Conservation (phyloP, 2,888 invertebrate species). For the Colletes collaris region DNA sequence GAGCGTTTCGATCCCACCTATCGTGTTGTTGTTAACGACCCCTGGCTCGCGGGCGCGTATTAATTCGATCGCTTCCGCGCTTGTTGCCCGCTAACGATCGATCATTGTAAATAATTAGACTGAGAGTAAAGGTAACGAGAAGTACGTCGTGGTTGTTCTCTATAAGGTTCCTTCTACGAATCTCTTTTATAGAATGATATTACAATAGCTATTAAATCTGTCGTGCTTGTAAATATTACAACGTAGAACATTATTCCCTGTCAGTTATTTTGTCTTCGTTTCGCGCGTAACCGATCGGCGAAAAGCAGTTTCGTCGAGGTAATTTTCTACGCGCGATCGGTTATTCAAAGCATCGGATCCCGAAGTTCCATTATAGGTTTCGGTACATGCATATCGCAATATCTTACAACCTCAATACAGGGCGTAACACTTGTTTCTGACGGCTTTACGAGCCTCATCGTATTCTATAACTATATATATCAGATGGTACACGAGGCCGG, state of each 20-base stretch:
- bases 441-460: conserved; percentile 67
- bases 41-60: conserved; percentile 25
- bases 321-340: conserved; percentile 54
- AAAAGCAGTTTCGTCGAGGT: conserved; percentile 24
- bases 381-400: conserved; percentile 61
- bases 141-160: no score
- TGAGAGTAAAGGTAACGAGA: conserved; percentile 14
- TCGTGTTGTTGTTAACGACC: neutral
- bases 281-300: conserved; percentile 5
- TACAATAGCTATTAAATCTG: no score
- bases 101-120: conserved; percentile 55
- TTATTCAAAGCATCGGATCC: conserved; percentile 64
- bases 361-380: conserved; percentile 65
- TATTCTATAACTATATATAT: conserved; percentile 58
- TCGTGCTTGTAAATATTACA: no score
- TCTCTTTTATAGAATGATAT: no score
- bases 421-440: conserved; percentile 67
- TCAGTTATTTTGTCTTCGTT: conserved; percentile 19
- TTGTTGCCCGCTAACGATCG: conserved; percentile 44
- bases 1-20: no score
- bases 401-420: conserved; percentile 67
- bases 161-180: no score
- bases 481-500: conserved; percentile 40
- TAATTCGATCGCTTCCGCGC: conserved; percentile 45
- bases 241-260: neutral